Evolutionary conservation across 2,797 vertebrate genomes (phyloP), one percentile per base, ranked within the genome.

Genomic region (Chloroceryle amazona): DNA sequence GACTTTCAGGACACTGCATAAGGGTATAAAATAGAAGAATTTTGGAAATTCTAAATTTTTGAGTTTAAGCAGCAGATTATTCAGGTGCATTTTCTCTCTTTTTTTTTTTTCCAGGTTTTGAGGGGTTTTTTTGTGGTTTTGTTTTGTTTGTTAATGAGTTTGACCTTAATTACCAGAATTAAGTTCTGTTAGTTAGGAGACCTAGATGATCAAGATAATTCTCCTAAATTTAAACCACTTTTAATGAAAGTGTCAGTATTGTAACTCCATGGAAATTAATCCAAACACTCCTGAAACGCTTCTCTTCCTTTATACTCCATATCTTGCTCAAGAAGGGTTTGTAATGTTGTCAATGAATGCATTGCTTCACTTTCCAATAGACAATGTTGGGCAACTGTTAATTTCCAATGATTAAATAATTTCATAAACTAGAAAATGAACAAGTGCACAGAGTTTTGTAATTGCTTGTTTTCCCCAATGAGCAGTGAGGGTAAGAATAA

Each of bases 161-260:
- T 81, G 33, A 93, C 42, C 51, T 93, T 92, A 86, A 70, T 86
- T 94, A 89, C 55, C 42, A 90, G 29, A 92, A 87, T 57, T 70
- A 87, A 79, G 9, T 9, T 79, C 51, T 82, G 13, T 4, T 81
- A 94, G 86, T 60, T 82, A 76, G 28, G n/a, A 81, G 16, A 85
- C 2, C 15, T 86, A 33, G 22, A 70, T 2, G 3, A 95, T 58
- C 26, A 82, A 68, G 93, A 75, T 66, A 66, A 81, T 73, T 79
- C 29, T 28, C 11, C 21, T 81, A 82, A 84, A 52, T 80, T 90
- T 68, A 89, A 86, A 85, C 21, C 1, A 1, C 21, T 78, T 20
- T 73, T 55, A 71, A 79, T 41, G 35, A 79, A 94, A 79, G 62
- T 4, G 5, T 44, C 78, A 60, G 20, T 28, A 41, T 13, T 37